Percentiles rank a stretch among this genome's conserved stretches.
Evolutionary conservation across 2,113 vertebrate species (phyloP).

Genomic region (Eubucco bourcierii): DNA sequence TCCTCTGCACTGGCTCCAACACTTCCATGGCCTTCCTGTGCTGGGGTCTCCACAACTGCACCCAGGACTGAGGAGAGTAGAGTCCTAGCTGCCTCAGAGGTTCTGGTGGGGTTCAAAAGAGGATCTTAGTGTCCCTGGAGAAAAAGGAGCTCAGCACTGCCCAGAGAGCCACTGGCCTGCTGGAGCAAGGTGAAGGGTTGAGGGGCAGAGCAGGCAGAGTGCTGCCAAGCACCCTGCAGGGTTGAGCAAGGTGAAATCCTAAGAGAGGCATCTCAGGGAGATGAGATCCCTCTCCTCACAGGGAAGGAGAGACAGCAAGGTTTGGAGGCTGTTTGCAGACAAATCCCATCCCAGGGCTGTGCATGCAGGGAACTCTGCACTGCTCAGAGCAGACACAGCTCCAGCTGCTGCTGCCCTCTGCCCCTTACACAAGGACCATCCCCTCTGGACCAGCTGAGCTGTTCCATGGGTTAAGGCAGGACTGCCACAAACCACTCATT

Average conservation of each 20-base stretch:
- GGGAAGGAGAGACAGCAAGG: neutral
- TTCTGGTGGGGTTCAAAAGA: neutral
- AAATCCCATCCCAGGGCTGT: neutral
- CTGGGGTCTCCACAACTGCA: no score
- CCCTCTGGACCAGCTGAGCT: neutral
- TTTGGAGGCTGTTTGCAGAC: neutral
- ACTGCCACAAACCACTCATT: neutral
- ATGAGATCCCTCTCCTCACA: neutral
- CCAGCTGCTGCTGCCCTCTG: neutral
- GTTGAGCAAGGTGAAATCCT: neutral
- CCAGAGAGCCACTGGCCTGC: neutral
- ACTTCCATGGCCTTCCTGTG: no score
- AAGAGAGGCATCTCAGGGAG: neutral
- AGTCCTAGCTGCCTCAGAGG: neutral
- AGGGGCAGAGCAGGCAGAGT: neutral
- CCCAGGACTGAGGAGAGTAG: no score
- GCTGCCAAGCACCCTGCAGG: neutral
- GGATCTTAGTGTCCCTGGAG: neutral
- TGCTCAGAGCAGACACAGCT: neutral
- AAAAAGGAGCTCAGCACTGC: neutral
- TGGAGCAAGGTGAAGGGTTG: neutral
- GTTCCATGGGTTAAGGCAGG: rapidly evolving
- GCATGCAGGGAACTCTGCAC: neutral
- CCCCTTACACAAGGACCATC: rapidly evolving
- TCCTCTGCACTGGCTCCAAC: no score